These are phyloP conservation scores for Apodemia hepburni DNA, from an alignment of 2,888 invertebrate genomes.

Conservation along the genomic window DNA sequence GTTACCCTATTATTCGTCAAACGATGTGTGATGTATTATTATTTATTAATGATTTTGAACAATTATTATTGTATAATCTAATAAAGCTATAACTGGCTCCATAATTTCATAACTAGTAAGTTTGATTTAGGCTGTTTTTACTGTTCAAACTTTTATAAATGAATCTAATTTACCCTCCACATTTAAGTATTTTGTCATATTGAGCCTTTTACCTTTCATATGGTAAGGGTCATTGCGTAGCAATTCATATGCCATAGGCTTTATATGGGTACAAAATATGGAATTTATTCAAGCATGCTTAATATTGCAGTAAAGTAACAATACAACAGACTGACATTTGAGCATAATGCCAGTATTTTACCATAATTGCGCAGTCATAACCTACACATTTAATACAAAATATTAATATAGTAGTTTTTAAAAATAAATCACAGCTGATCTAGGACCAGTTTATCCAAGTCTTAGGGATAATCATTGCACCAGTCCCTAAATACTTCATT, in stretches of 20 bases:
- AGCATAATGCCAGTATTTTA: constrained; percentile 4
- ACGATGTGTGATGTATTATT: background rate
- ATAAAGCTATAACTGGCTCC: background rate
- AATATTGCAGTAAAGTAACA: background rate
- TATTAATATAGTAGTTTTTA: constrained; percentile 36
- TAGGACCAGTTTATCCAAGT: constrained; percentile 49
- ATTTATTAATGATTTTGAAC: background rate
- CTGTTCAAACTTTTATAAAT: background rate
- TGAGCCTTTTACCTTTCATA: background rate
- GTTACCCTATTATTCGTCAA: background rate
- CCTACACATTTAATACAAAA: constrained; percentile 19
- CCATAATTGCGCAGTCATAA: background rate
- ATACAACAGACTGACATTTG: constrained; percentile 4
- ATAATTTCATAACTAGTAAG: background rate
- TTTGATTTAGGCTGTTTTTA: background rate
- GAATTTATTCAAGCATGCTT: too few relatives aligned
- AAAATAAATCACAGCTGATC: constrained; percentile 70
- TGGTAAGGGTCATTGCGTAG: too few relatives aligned
- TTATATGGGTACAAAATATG: background rate
- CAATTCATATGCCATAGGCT: background rate
- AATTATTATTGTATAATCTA: background rate
- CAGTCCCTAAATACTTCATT: constrained; percentile 33
- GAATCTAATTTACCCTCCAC: background rate
- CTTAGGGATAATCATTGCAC: constrained; percentile 42
- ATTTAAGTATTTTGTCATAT: background rate